A percentile compares a stretch with the other conserved stretches of the same genome.
Evolutionary conservation across 2,113 vertebrate genomes (phyloP).

Genomic region (Fulica atra): DNA sequence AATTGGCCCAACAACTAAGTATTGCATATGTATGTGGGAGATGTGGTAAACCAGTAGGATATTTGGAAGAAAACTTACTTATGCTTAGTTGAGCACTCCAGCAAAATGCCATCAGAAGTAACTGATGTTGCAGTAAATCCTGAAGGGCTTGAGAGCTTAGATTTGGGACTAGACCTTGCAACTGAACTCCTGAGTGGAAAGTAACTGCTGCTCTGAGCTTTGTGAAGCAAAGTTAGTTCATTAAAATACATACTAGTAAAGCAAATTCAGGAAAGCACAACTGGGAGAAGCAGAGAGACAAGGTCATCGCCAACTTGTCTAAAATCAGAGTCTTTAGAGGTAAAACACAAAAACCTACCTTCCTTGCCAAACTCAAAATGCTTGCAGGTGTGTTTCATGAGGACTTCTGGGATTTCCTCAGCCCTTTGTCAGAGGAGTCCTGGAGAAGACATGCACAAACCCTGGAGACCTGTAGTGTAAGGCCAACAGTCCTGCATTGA

Average conservation of each 20-base stretch:
- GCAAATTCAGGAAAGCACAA: neutral
- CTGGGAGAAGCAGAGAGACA: neutral
- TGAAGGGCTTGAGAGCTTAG: neutral
- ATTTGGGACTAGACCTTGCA: neutral
- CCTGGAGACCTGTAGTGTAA: conserved; percentile 51
- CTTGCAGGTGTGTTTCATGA: conserved; percentile 52
- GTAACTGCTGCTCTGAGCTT: neutral
- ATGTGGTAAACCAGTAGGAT: neutral
- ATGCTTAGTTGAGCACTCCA: neutral
- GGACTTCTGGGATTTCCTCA: conserved; percentile 53
- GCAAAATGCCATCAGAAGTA: neutral
- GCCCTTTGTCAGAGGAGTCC: conserved; percentile 41
- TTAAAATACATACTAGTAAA: neutral
- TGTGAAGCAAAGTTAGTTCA: neutral
- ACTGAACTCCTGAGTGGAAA: neutral
- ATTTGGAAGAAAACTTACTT: neutral
- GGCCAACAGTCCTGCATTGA: conserved; percentile 13
- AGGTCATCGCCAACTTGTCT: neutral
- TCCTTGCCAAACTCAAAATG: conserved; percentile 50
- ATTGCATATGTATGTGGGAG: rapidly evolving
- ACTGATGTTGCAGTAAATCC: neutral
- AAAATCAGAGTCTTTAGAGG: neutral
- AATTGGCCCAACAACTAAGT: neutral
- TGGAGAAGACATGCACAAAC: conserved; percentile 38
- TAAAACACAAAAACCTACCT: neutral